Evolutionary conservation across 2,888 invertebrate genomes (phyloP).

Genomic region (Mellilla xanthometata): DNA sequence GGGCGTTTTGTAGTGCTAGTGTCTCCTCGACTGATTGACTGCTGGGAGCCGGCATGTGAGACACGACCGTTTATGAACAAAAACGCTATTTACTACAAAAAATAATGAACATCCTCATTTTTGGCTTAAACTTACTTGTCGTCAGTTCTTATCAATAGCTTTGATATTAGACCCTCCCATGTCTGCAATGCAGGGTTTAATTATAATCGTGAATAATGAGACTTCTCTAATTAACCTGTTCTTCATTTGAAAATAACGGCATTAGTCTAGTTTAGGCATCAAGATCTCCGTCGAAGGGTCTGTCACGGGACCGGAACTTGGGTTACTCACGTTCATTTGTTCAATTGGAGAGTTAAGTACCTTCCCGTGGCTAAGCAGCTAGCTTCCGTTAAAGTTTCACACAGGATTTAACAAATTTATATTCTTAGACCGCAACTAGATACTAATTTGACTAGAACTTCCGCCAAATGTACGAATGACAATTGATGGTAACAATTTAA

Average conservation of each 20-base stretch:
- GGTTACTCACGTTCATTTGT: constrained; percentile 71
- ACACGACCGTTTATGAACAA: constrained; percentile 38
- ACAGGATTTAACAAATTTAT: constrained; percentile 51
- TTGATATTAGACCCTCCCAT: too few species aligned
- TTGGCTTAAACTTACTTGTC: too few species aligned
- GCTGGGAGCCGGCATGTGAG: constrained; percentile 51
- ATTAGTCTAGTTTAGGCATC: constrained; percentile 23
- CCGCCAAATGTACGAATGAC: too few species aligned
- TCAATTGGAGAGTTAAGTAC: constrained; percentile 71
- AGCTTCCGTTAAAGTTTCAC: constrained; percentile 66
- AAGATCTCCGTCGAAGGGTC: constrained; percentile 48
- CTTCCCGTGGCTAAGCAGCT: constrained; percentile 51
- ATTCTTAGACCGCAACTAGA: constrained; percentile 1
- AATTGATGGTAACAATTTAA: too few species aligned
- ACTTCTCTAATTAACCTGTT: too few species aligned
- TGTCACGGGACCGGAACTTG: constrained; percentile 72
- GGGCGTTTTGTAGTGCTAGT: constrained; percentile 72
- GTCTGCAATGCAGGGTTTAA: too few species aligned
- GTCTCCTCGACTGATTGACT: constrained; percentile 65
- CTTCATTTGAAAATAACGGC: background rate
- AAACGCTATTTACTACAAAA: constrained; percentile 4
- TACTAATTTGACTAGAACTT: too few species aligned
- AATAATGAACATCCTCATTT: background rate
- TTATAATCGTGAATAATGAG: too few species aligned
- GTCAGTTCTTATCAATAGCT: too few species aligned